phyloP scores from a whole-genome alignment of 2,888 invertebrate genomes.

The Lasioglossum marginatum region DNA sequence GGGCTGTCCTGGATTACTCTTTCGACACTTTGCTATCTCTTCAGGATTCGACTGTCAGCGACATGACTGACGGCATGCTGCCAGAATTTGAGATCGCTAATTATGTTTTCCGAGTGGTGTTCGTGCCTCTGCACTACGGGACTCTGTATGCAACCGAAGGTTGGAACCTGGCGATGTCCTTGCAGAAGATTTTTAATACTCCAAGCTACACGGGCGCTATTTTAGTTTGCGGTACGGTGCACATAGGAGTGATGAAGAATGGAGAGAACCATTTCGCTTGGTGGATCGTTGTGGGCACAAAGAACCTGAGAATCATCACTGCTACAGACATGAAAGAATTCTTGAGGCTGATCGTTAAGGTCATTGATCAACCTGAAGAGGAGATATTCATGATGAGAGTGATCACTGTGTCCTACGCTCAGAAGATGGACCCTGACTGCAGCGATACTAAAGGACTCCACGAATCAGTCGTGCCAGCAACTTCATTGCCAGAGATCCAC shows the following conservation, averaged over 20 bases:
- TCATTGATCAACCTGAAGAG: conserved; percentile 66
- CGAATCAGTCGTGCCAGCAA: conserved; percentile 69
- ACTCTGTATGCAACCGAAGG: conserved; percentile 73
- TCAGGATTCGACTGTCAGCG: conserved; percentile 74
- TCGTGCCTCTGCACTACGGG: conserved; percentile 78
- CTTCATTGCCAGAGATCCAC: conserved; percentile 75
- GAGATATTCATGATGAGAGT: conserved; percentile 64
- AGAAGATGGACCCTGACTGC: conserved; percentile 78
- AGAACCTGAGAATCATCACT: conserved; percentile 76
- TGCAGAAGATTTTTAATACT: conserved; percentile 77
- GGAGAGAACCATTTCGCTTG: conserved; percentile 78
- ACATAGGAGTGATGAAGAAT: conserved; percentile 77
- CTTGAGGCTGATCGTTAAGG: conserved; percentile 74
- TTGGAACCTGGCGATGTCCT: conserved; percentile 78
- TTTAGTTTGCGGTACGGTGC: conserved; percentile 74
- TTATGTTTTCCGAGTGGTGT: conserved; percentile 77
- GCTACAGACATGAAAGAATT: conserved; percentile 75
- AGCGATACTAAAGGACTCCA: conserved; percentile 77
- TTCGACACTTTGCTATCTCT: conserved; percentile 75
- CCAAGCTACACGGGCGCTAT: conserved; percentile 78
- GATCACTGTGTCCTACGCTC: conserved; percentile 78
- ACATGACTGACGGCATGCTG: conserved; percentile 73
- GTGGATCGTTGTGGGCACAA: conserved; percentile 77
- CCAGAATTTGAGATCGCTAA: conserved; percentile 80
- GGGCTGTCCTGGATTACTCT: conserved; percentile 75